Conservation (phyloP, 2,797 vertebrate genomes). For the Tiaroga cobitis region DNA sequence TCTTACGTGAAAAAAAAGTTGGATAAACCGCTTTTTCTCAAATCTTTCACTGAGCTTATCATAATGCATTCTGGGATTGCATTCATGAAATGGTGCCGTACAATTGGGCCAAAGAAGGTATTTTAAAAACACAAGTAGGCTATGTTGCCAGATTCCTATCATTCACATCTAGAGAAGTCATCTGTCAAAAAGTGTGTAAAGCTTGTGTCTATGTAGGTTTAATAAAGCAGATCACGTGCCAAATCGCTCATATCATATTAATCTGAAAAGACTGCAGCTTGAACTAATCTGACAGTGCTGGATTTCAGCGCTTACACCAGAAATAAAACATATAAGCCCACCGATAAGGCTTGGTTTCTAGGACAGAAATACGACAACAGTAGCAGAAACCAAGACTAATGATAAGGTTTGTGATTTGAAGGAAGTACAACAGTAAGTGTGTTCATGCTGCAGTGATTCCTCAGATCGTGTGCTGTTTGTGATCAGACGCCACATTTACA, state of each 20-base stretch:
- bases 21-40: background rate
- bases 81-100: background rate
- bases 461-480: background rate
- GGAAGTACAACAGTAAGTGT: background rate
- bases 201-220: background rate
- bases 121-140: background rate
- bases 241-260: background rate
- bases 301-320: background rate
- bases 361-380: slow-evolving; percentile 1
- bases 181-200: background rate
- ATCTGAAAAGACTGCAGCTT: slow-evolving; percentile 18
- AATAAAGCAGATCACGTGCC: slow-evolving; percentile 1
- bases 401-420: background rate
- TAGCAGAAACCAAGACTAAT: background rate
- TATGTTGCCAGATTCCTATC: background rate
- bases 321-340: background rate
- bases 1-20: too few species aligned
- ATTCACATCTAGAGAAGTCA: background rate
- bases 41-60: background rate
- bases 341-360: background rate
- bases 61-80: background rate
- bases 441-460: background rate
- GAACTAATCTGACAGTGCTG: slow-evolving; percentile 12
- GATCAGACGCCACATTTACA: background rate
- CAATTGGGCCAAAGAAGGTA: background rate